Evolutionary conservation across 2,888 invertebrate species (phyloP), one percentile per base, ranked within the genome.

Genomic region (Eupeodes latifasciatus): DNA sequence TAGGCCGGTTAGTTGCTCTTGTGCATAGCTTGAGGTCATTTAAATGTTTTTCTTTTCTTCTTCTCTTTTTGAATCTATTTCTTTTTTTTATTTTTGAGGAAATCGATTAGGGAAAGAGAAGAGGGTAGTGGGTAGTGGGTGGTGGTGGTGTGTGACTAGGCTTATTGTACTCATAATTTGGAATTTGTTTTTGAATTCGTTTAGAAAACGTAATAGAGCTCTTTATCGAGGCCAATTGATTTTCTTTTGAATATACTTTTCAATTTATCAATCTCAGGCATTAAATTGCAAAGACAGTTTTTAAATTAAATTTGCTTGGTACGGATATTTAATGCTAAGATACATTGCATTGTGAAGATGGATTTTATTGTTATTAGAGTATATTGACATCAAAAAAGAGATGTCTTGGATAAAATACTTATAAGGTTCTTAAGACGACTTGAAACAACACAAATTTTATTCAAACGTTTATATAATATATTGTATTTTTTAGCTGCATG

Each of bases 1-100:
- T 72, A 84, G 77, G 76, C 72, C 77, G 80, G 62, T 81, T 80
- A 77, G 61, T 49, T 76, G 83, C 77, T 84, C 79, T 83, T 87
- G 80, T 77, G 76, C 76, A 69, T 77, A 44, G 66, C 57, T 84
- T 77, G 84, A 87, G 86, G 86, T 83, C 53, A 79, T 79, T 66
- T 40, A 5, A 40, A 44, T 16, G 5, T 40, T 19, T 55, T 55
- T 55, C 19, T 66, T 19, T 55, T 19, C 16, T 10, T n/a, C 1
- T 27, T 27, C 27, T 27, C 27, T 27, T 27, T 27, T 27, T 27
- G 27, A 27, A 27, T 27, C 40, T 40, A 3, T 53, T 16, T n/a
- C 10, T 40, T 2, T n/a, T n/a, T n/a, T 11, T 59, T 7, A 5
- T 66, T 53, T 57, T 49, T 27, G 34, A 47, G 47, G 57, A 47